Evolutionary conservation across 1,140 invertebrate species (phyloP).

Genomic region (Dufourea novaeangliae): DNA sequence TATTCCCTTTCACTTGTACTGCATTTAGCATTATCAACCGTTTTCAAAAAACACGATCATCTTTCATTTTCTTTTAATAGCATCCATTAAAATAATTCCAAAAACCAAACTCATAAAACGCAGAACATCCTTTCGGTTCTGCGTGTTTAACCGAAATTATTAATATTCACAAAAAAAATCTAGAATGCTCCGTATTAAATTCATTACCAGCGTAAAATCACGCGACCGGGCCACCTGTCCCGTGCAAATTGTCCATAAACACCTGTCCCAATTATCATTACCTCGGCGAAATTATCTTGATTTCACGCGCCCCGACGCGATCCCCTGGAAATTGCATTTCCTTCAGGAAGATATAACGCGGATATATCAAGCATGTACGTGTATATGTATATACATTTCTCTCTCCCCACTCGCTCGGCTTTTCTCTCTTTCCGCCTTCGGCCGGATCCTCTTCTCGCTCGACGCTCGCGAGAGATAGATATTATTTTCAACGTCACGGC

Average conservation of each 20-base stretch:
- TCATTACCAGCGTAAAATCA: neutral
- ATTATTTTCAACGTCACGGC: conserved; percentile 75
- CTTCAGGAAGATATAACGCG: conserved; percentile 47
- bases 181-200: neutral
- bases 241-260: conserved; percentile 13
- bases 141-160: neutral
- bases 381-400: conserved; percentile 33
- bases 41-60: too few relatives aligned
- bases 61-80: neutral
- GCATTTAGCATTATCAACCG: too few relatives aligned
- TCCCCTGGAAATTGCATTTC: conserved; percentile 58
- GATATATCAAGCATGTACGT: conserved; percentile 65
- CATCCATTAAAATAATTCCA: too few relatives aligned
- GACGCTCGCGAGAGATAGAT: conserved; percentile 72
- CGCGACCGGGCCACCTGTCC: conserved; percentile 2
- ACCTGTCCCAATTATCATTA: conserved; percentile 47
- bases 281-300: conserved; percentile 22
- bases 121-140: neutral
- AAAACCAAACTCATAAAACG: too few relatives aligned
- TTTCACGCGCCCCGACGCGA: conserved; percentile 8
- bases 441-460: conserved; percentile 37
- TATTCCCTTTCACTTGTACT: too few relatives aligned
- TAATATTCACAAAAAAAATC: neutral
- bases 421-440: conserved; percentile 21
- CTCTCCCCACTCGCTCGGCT: conserved; percentile 49